Base-by-base conservation (phyloP, 2,113 vertebrate species). In the Ammospiza nelsoni region DNA sequence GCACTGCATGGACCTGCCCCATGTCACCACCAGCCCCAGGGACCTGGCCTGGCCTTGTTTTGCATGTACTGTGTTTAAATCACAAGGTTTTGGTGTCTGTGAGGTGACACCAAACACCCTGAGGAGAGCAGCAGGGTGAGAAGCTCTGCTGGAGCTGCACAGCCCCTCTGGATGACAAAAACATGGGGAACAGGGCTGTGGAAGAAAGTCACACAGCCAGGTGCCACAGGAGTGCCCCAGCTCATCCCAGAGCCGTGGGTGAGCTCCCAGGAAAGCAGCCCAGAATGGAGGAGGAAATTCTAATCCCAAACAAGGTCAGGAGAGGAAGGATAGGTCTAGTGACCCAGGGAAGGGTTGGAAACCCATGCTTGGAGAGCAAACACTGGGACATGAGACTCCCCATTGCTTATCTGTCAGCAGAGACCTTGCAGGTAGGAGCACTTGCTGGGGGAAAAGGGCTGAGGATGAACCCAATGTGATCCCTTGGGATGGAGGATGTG, bases 241-340 rank as follows among this genome's bases (percentile, higher is more conserved):
- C 25, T 91, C 22, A 1, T 35, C 39, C 15, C 14, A 46, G 44
- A 68, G 29, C 33, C 6, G 0, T 0, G 2, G 11, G 29, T 11
- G 33, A 63, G 44, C 20, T 65, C 18, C 48, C 67, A 83, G 28
- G 39, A 15, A 39, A 80, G 23, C 23, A 68, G 71, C 33, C 68
- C 15, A 29, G 41, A 59, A 58, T 0, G 1, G 65, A 25, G 20
- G 13, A 3, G 20, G 33, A 66, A 43, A 77, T 74, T 6, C 72
- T 48, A 21, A 68, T 37, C 8, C 44, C 23, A 8, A 44, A 23
- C 24, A 12, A 12, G 9, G 28, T 8, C 69, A 81, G 37, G 17
- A 62, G 48, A 27, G 54, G n/a, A 76, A 41, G 31, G 11, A 24
- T 9, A 6, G 25, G 33, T 25, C n/a, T 59, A 25, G n/a, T 24